Evolutionary conservation across 2,113 vertebrate genomes (phyloP).

Genomic region (Pterocles gutturalis): DNA sequence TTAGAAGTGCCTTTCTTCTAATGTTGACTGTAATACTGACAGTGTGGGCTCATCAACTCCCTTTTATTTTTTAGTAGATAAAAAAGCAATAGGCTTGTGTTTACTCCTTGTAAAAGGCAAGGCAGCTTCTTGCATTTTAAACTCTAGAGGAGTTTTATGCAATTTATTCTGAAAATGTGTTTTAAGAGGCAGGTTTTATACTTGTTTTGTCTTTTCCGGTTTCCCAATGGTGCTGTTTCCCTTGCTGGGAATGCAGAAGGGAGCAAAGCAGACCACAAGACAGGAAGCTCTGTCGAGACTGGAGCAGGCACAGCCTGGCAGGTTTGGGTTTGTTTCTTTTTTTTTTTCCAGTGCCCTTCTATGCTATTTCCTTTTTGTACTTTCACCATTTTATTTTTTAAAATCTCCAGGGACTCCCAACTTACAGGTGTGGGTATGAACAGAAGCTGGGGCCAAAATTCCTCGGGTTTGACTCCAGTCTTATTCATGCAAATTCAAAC

Average conservation of each 20-base stretch:
- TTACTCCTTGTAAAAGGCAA: neutral
- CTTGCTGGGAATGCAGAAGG: neutral
- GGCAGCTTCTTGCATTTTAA: neutral
- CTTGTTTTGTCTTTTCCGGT: neutral
- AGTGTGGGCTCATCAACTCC: rapidly evolving
- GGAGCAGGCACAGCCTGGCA: neutral
- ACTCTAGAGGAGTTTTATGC: neutral
- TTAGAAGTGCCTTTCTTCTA: neutral
- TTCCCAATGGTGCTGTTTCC: neutral
- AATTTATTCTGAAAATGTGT: neutral
- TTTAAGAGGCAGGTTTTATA: neutral
- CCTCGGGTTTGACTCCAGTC: neutral
- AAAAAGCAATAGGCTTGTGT: neutral
- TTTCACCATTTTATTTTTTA: neutral
- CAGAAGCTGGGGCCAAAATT: neutral
- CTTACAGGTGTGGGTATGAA: neutral
- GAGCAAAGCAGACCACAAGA: neutral
- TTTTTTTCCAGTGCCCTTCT: neutral
- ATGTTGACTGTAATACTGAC: too few relatives aligned
- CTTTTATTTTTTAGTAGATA: neutral
- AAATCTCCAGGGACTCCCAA: neutral
- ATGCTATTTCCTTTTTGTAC: neutral
- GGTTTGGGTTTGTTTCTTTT: neutral
- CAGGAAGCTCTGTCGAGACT: neutral
- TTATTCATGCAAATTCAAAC: neutral